Conservation (phyloP, 1,140 invertebrate species). For the Wiebesia pumilae region DNA sequence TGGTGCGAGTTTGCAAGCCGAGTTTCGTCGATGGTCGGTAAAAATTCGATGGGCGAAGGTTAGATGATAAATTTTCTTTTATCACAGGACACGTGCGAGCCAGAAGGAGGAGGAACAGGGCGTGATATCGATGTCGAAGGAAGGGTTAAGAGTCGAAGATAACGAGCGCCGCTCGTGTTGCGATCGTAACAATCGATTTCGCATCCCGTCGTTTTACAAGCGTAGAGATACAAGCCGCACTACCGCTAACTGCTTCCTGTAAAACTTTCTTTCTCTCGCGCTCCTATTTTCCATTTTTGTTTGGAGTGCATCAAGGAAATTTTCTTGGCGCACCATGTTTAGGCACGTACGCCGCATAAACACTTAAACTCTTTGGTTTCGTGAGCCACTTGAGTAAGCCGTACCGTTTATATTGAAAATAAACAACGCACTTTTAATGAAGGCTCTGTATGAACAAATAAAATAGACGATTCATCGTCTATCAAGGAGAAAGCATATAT, state of each 20-base stretch:
- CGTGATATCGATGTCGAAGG: conserved; percentile 2
- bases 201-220: background rate
- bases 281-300: background rate
- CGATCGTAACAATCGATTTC: conserved; percentile 44
- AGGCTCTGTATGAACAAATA: background rate
- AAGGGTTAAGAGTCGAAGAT: background rate
- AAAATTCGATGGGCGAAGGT: background rate
- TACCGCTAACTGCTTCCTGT: background rate
- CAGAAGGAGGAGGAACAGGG: background rate
- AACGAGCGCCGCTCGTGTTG: conserved; percentile 14
- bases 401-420: background rate
- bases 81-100: background rate
- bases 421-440: background rate
- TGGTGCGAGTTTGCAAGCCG: background rate
- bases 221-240: background rate
- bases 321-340: background rate
- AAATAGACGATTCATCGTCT: background rate
- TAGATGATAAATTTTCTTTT: background rate
- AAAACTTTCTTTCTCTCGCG: background rate
- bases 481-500: conserved; percentile 1
- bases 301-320: background rate
- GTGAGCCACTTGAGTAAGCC: background rate
- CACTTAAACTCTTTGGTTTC: background rate
- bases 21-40: background rate
- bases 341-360: background rate